Evolutionary conservation across 1,140 invertebrate species (phyloP), one percentile per base, ranked within the genome.

Genomic region (Ostrea denselamellosa): DNA sequence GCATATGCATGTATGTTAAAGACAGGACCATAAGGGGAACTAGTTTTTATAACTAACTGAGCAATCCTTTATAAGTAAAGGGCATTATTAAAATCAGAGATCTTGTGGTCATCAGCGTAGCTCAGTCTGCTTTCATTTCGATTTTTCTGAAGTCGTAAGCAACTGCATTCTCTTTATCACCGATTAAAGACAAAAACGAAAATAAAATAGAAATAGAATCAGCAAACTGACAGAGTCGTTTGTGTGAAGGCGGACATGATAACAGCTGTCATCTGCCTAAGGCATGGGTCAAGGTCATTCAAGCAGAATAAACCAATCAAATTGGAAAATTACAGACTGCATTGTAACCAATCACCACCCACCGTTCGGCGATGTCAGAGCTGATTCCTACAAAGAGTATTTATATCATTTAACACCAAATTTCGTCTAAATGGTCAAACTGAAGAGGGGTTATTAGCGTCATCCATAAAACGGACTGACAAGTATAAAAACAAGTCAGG

Each of bases 251-350:
- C 68, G 68, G 68, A 77, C 68, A 77, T 77, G 68, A 77, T 77
- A 77, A 83, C 82, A 83, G 19, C 82, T 83, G 82, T 83, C 52
- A 83, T 54, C 82, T 83, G 82, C 82, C 82, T 34, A 22, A 8
- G 82, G 82, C 82, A n/a, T 25, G 52, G 82, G 82, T 83, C 82
- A 83, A 83, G 52, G 82, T 83, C 28, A 83, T 22, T 83, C 22
- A 83, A 53, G 82, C 82, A 83, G 44, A 83, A 83, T 83, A 83
- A 83, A 52, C 82, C 82, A 83, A 83, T 83, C 82, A 83, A 83
- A 83, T 83, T 83, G 82, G 82, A 83, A 83, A 83, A 83, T 83
- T 83, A 83, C 17, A 83, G 51, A 22, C 52, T 83, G 34, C 52
- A 28, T 83, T 83, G 68, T 54, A 54, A 83, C 82, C 82, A 83